Evolutionary conservation across 2,113 vertebrate species (phyloP).

Genomic region (Lepus europaeus): DNA sequence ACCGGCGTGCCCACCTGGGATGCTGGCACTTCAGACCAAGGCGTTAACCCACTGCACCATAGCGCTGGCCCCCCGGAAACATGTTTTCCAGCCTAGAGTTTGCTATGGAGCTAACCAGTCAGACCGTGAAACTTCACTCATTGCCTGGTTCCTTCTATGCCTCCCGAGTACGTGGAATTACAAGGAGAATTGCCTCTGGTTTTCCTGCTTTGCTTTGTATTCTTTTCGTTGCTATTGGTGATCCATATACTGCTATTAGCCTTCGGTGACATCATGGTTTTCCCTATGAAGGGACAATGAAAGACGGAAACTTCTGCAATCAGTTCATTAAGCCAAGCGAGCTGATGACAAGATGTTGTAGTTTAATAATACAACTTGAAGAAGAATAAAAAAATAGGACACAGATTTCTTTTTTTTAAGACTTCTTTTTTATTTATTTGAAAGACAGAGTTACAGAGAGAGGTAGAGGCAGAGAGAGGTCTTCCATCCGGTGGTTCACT

Average conservation of each 20-base stretch:
- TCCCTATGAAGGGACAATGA: background rate
- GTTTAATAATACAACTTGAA: background rate
- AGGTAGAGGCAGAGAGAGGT: too few species aligned
- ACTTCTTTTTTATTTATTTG: too few species aligned
- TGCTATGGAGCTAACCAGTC: background rate
- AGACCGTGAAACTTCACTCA: background rate
- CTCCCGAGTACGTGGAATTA: background rate
- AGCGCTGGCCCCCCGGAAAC: background rate
- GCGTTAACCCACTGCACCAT: too few species aligned
- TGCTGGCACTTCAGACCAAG: too few species aligned
- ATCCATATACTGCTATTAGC: background rate
- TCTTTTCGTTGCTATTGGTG: background rate
- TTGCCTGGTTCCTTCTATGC: background rate
- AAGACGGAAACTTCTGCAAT: background rate
- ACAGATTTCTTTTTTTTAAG: background rate
- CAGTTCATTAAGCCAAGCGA: background rate
- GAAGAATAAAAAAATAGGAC: background rate
- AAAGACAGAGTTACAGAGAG: too few species aligned
- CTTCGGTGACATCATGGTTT: background rate
- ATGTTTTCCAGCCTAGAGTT: background rate
- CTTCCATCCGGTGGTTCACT: too few species aligned
- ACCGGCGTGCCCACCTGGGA: too few species aligned
- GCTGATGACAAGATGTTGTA: background rate
- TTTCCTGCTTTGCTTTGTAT: slow-evolving; percentile 9
- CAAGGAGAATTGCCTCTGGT: background rate